Evolutionary conservation across 2,113 vertebrate species (phyloP), one percentile per base, ranked within the genome.

Genomic region (Chaenogobius annularis): DNA sequence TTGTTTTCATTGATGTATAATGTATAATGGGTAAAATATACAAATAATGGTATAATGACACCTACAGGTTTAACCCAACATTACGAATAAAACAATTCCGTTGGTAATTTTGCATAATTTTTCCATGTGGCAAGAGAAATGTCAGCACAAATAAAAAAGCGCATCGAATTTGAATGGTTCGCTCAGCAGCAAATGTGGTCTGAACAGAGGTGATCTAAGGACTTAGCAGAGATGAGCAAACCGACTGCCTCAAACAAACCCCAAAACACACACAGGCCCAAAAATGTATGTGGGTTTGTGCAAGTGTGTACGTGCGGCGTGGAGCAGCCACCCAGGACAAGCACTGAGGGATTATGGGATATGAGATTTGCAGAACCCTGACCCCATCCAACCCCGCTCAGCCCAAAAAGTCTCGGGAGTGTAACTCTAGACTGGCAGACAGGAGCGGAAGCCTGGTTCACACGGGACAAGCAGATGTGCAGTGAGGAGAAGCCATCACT

Each of bases 351-450:
- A 89, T 89, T 85, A 85, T 79, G 75, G 77, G 82, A 83, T 70
- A 79, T 20, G 74, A 66, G 35, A 77, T 78, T 81, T 69, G 78
- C 52, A 73, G 79, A 86, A 85, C 85, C 89, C 80, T 90, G 87
- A 90, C 86, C 89, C 85, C 89, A 88, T 88, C 79, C 66, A 35
- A 89, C 81, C 85, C 87, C 61, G 83, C 72, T 85, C 84, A 87
- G 84, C 87, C 85, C 78, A 82, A 65, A 72, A 71, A 46, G 40
- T 23, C 56, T 80, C 52, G 61, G 63, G 59, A 79, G 77, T 61
- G 71, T 14, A 72, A 83, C 44, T 44, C 61, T 59, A 76, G 68
- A 73, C 78, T 75, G 72, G 78, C 69, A 80, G 63, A 62, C 44
- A 2, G 59, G 68, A 35, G 66, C 8, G 22, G 69, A 66, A 59